These are phyloP conservation scores for Pogonomyrmex californicus DNA, from an alignment of 1,140 invertebrate genomes.

Conservation along the genomic window DNA sequence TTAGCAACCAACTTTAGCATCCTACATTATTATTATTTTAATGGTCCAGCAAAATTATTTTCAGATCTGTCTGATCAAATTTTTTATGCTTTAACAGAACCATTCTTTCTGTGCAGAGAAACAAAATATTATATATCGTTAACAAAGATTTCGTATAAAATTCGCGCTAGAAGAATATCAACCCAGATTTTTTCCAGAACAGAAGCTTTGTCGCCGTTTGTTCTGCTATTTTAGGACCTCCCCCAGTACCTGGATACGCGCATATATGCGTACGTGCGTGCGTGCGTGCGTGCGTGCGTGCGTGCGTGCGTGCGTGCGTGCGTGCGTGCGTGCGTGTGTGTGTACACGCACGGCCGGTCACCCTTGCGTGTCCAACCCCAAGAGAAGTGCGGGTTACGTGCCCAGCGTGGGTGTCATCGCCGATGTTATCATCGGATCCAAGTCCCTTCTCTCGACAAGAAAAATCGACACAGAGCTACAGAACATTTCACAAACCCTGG, in stretches of 20 bases:
- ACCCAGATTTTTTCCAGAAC: slow-evolving; percentile 5
- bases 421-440: slow-evolving; percentile 32
- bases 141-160: not conserved
- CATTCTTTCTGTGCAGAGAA: too few species aligned
- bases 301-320: too few species aligned
- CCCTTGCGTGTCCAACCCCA: slow-evolving; percentile 45
- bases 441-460: slow-evolving; percentile 8
- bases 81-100: too few species aligned
- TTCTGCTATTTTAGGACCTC: slow-evolving; percentile 42
- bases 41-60: too few species aligned
- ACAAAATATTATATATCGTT: too few species aligned
- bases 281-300: too few species aligned
- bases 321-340: too few species aligned
- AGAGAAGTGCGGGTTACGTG: slow-evolving; percentile 27
- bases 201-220: not conserved
- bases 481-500: not conserved
- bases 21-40: too few species aligned
- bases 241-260: slow-evolving; percentile 31
- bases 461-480: slow-evolving; percentile 13
- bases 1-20: too few species aligned
- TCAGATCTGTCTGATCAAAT: too few species aligned
- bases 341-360: slow-evolving; percentile 41
- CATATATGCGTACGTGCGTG: slow-evolving; percentile 29
- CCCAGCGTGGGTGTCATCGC: slow-evolving; percentile 53
- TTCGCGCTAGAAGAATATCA: not conserved